Base-by-base conservation (phyloP, 1,140 invertebrate species). In the Zaprionus tsacasi region DNA sequence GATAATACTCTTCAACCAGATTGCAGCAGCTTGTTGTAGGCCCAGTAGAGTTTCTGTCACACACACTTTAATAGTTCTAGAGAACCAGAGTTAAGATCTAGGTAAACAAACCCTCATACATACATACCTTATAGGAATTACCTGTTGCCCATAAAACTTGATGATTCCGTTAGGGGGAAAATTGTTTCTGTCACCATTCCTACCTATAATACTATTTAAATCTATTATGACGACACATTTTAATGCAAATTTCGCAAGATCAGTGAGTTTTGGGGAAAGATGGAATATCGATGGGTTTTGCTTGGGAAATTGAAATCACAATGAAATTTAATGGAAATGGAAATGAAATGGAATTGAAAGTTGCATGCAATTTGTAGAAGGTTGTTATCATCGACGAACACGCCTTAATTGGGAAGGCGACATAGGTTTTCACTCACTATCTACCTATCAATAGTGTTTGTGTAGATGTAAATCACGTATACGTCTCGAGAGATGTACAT, bases 31-130 rank as follows among this genome's bases (percentile, higher is more conserved):
- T 45, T 38, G 65, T 40, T 30, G 17, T 21, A 21, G 21, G 48
- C 13, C 11, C 12, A 33, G 25, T 13, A 25, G 21, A 55, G 15
- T 15, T 15, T 13, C 10, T 17, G 15, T 25, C 6, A 21, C 57
- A 48, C 57, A 48, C n/a, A 36, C 68, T 50, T 65, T 71, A 38
- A 70, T 71, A 50, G 69, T 71, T 71, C 69, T 17, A 48, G n/a
- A 56, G 52, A 65, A 70, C 30, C 27, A 6, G 38, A 21, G 35
- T 13, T 43, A 60, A 69, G 58, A 36, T 54, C 36, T 36, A 55
- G 40, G 50, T 54, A 63, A 55, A 63, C n/a, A 55, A 63, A 40
- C 25, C 35, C 33, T 25, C 13, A 45, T 38, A 21, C 35, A 54
- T 27, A 21, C 35, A 54, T 12, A 61, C 27, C 7, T 8, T 15